Evolutionary conservation across 2,113 vertebrate species (phyloP).

Genomic region (Megaceryle torquata): DNA sequence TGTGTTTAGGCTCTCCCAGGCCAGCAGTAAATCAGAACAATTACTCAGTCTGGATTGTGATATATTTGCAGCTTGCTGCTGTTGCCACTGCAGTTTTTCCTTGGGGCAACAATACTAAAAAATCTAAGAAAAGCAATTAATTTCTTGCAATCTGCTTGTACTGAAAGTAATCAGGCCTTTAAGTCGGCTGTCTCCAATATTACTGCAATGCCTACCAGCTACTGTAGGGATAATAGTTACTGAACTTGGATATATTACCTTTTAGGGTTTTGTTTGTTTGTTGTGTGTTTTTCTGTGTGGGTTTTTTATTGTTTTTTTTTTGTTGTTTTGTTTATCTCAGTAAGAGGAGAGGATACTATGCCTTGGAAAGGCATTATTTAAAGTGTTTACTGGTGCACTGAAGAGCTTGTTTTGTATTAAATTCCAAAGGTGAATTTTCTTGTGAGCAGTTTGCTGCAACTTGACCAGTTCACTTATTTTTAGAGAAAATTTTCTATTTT

Average conservation of each 20-base stretch:
- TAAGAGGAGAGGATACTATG: neutral
- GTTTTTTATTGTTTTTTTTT: no score
- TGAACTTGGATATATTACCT: neutral
- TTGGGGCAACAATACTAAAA: neutral
- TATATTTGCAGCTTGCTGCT: neutral
- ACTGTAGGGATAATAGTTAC: neutral
- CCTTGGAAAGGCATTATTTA: neutral
- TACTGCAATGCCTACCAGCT: neutral
- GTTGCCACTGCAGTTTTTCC: neutral
- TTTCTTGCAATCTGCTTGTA: neutral
- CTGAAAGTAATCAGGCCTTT: neutral
- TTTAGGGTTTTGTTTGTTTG: no score
- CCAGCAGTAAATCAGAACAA: neutral
- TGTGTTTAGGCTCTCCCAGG: neutral
- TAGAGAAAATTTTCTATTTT: neutral
- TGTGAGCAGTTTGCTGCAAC: neutral
- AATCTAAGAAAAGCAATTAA: neutral
- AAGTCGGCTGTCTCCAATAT: neutral
- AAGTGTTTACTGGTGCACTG: neutral
- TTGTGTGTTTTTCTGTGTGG: no score
- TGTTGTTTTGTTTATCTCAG: neutral
- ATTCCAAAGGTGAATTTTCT: neutral
- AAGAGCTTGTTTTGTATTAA: neutral
- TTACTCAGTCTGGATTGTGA: neutral
- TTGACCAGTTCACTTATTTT: neutral